phyloP scores from a whole-genome alignment of 2,797 vertebrate genomes.

The Eremophila alpestris region DNA sequence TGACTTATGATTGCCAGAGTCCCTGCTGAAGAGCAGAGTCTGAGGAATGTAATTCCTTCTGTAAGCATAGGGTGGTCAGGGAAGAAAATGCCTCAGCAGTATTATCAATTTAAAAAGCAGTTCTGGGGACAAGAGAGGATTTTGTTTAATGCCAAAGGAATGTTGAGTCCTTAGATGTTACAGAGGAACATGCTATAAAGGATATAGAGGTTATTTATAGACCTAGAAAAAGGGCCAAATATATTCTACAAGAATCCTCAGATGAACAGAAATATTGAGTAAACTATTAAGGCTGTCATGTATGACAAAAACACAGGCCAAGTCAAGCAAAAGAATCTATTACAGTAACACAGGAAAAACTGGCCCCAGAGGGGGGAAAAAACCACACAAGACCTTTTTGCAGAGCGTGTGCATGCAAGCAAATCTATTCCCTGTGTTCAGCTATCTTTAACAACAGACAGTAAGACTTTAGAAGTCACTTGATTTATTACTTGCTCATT shows the following conservation, averaged over 20 bases:
- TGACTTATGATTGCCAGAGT: neutral
- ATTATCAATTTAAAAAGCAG: constrained; percentile 36
- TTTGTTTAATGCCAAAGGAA: constrained; percentile 47
- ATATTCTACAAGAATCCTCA: neutral
- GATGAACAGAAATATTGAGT: neutral
- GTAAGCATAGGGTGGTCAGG: neutral
- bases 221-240: neutral
- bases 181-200: neutral
- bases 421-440: neutral
- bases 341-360: neutral
- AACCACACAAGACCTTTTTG: neutral
- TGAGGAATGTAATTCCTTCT: neutral
- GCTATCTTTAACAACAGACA: neutral
- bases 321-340: neutral
- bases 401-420: fast-evolving
- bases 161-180: constrained; percentile 37
- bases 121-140: constrained; percentile 4
- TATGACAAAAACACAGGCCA: neutral
- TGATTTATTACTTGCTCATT: neutral
- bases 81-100: neutral
- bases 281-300: neutral
- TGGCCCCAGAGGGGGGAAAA: neutral
- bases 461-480: neutral
- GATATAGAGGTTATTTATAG: neutral
- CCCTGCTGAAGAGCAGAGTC: neutral